Evolutionary conservation across 2,113 vertebrate species (phyloP), one percentile per base, ranked within the genome.

Genomic region (Rissa tridactyla): DNA sequence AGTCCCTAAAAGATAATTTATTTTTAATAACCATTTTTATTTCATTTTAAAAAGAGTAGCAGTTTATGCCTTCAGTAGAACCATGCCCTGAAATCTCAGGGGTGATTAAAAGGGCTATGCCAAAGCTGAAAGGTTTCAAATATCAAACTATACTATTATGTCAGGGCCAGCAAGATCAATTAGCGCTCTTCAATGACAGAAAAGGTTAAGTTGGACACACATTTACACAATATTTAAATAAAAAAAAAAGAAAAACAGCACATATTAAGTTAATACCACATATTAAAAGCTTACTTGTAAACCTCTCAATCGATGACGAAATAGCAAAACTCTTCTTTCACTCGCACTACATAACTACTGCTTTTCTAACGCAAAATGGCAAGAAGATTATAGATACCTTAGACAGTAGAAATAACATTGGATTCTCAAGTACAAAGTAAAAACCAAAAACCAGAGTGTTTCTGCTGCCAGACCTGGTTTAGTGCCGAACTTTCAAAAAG

Each of bases 111-210:
- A 96, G 91, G 91, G 90, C 94, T 92, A 96, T 93, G 90, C 87
- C 91, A 97, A 97, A 92, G 91, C 84, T 92, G 86, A 97, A 97
- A 96, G 98, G 98, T 98, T 97, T 98, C 97, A 76, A 98, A 98
- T 98, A 98, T 98, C 98, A 97, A 98, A 98, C 98, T 98, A 96
- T 97, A 97, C 95, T 97, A 97, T 98, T 97, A 97, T 98, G 97
- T 97, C 96, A 97, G 97, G 96, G 93, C 92, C 95, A 96, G 87
- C 91, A 98, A 98, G 98, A 98, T 98, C 98, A 98, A 98, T 98
- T 98, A 98, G 97, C 95, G 4, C 97, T 98, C 98, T 98, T 96
- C 97, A 97, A 97, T 98, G 98, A 98, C 97, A 98, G 87, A 91
- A 97, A 98, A 98, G 97, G 97, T 97, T 97, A 98, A 96, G 90